Base-by-base conservation (phyloP, 2,113 vertebrate species). In the Cynoglossus semilaevis region DNA sequence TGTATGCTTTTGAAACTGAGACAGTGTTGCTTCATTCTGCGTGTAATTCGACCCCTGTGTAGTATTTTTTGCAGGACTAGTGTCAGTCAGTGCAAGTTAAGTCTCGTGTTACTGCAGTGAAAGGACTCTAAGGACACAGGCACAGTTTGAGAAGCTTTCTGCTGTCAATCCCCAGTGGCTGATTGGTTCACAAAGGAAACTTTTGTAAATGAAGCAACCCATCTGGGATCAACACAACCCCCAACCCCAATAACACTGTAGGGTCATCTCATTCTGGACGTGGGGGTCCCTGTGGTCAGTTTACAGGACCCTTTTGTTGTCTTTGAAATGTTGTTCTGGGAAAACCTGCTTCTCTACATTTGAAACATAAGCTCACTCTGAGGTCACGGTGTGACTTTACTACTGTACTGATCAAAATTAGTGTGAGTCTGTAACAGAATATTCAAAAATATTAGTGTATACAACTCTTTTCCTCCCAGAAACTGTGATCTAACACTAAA, bases 151-250 rank as follows among this genome's bases (percentile, higher is more conserved):
- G 82, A 77, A 70, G 16, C n/a, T 72, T 72, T 75, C 66, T 44
- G 51, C 37, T 60, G 15, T 72, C 44, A 42, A 55, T 74, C 69
- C 60, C 70, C 34, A 58, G 53, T 50, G 65, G 62, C 67, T 76
- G 45, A 79, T 61, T 75, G 67, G 53, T 63, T 77, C 70, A 88
- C 87, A 91, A 89, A 82, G 74, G 54, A 75, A 15, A 70, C 70
- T 85, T 88, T 85, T 89, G 83, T 88, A 71, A 82, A 60, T 8
- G 60, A 74, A 59, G 70, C 62, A 81, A 81, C 51, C 83, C 66
- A 86, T 86, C 68, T 84, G 83, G 70, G 83, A 85, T 70, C 59
- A 61, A 58, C 53, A 35, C 11, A 70, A 51, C 70, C 70, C 56
- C 71, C 51, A 63, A 51, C 37, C 69, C 58, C 58, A 50, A 51